Evolutionary conservation across 2,797 vertebrate species (phyloP), one percentile per base, ranked within the genome.

Genomic region (Pipistrellus pygmaeus): DNA sequence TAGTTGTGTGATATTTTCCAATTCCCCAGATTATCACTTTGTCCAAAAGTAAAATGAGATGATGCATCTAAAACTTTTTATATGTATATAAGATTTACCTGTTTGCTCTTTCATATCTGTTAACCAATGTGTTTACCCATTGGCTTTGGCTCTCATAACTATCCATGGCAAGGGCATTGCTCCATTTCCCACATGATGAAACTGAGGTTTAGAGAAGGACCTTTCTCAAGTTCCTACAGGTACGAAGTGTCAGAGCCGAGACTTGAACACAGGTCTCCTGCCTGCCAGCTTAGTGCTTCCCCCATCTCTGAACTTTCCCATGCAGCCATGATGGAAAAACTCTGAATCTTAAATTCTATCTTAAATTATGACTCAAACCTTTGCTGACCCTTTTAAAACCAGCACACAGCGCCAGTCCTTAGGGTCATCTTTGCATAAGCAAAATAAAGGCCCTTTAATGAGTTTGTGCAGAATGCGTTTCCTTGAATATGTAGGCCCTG

Each of bases 321-420:
- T 9, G 46, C 7, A 77, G 41, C 6, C 46, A 3, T 88, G n/a
- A 83, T 41, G 82, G 13, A 44, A 96, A 93, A 44, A 71, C 27
- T 81, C 14, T 8, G 57, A 88, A 83, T 78, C 51, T 66, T 95
- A 83, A 88, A 23, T 76, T 77, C 35, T 71, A 30, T 89, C 60
- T 71, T 71, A 91, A 51, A 38, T 95, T 94, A 87, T 81, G 92
- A 93, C 64, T 51, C 90, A 81, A 96, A 81, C 46, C 41, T 76
- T 62, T 2, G 0, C 4, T 90, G 85, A 90, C 32, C 30, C 66
- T 93, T 85, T 85, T 84, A 48, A 94, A 91, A 69, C 94, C 35
- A 81, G 66, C n/a, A 57, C 21, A 30, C 17, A 44, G 48, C 57
- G 83, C 41, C 81, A 80, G 51, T 76, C 48, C 25, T 93, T 94